A percentile compares a stretch with the other conserved stretches of the same genome.
phyloP scores from a whole-genome alignment of 1,140 invertebrate species.

The Drosophila tsacasi region DNA sequence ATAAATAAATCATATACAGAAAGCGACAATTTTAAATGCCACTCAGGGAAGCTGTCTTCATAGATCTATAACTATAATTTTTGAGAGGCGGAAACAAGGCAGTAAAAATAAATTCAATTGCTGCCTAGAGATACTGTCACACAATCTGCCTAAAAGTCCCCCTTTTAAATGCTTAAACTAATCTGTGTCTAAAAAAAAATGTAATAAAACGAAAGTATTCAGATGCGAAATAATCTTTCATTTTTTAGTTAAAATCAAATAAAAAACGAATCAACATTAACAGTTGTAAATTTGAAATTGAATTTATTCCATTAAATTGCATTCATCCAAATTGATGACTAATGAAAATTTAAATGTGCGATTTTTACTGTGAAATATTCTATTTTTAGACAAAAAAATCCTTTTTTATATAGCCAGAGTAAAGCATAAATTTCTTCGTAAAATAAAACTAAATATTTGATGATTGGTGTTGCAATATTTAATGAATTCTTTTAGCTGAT shows the following conservation, averaged over 20 bases:
- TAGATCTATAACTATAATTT: conserved; percentile 45
- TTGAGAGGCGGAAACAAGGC: conserved; percentile 4
- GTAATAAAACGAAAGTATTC: background rate
- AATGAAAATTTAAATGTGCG: background rate
- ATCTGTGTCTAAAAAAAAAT: background rate
- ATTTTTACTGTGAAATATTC: background rate
- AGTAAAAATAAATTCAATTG: background rate
- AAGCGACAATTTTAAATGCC: background rate
- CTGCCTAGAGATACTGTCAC: background rate
- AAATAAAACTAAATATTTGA: conserved; percentile 1
- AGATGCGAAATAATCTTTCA: background rate
- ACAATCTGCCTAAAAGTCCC: conserved; percentile 19
- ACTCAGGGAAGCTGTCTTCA: background rate
- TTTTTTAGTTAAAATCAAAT: background rate
- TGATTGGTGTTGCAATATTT: background rate
- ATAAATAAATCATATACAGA: background rate
- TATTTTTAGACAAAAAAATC: background rate
- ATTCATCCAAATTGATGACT: background rate
- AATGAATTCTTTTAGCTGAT: too few relatives aligned
- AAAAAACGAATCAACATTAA: background rate
- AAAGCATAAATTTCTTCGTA: background rate
- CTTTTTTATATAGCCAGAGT: background rate
- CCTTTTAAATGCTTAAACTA: background rate
- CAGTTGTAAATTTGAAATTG: background rate
- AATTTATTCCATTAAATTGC: background rate